Percentiles rank a stretch among this genome's conserved stretches.
Conservation (phyloP, 92 coral and sea anemone species). For the Scolanthus callimorphus region DNA sequence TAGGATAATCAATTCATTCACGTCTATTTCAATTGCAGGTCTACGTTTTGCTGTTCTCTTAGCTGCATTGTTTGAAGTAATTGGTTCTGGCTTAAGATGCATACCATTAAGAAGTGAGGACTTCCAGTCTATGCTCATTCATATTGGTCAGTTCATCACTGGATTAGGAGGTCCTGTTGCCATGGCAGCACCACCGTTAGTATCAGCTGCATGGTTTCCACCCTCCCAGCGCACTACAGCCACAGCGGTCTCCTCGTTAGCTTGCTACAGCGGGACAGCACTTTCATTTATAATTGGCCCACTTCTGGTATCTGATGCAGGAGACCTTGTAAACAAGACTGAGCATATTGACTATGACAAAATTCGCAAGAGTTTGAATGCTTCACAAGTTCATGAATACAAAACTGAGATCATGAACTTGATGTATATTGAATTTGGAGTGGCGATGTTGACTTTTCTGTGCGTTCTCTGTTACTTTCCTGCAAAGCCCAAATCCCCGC, state of each 20-base stretch:
- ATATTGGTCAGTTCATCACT: slow-evolving; percentile 86
- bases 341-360: slow-evolving; percentile 17
- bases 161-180: slow-evolving; percentile 96
- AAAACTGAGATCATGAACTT: slow-evolving; percentile 61
- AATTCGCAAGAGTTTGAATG: slow-evolving; percentile 44
- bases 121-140: slow-evolving; percentile 49
- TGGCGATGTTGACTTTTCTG: slow-evolving; percentile 48
- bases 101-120: slow-evolving; percentile 49
- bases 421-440: slow-evolving; percentile 75
- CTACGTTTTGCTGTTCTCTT: slow-evolving; percentile 72
- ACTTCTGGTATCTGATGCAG: slow-evolving; percentile 69
- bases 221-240: slow-evolving; percentile 96
- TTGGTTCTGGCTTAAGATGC: slow-evolving; percentile 86
- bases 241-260: slow-evolving; percentile 87
- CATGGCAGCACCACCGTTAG: slow-evolving; percentile 94
- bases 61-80: slow-evolving; percentile 73
- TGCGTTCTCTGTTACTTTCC: slow-evolving; percentile 79
- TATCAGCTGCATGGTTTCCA: slow-evolving; percentile 98
- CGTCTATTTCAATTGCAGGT: too few species aligned
- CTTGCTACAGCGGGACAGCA: slow-evolving; percentile 92
- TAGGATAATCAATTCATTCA: too few species aligned
- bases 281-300: slow-evolving; percentile 85
- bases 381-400: slow-evolving; percentile 30
- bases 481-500: slow-evolving; percentile 76
- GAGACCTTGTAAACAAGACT: not conserved